Evolutionary conservation across 2,797 vertebrate genomes (phyloP), one percentile per base, ranked within the genome.

Genomic region (Cetoscarus ocellatus): DNA sequence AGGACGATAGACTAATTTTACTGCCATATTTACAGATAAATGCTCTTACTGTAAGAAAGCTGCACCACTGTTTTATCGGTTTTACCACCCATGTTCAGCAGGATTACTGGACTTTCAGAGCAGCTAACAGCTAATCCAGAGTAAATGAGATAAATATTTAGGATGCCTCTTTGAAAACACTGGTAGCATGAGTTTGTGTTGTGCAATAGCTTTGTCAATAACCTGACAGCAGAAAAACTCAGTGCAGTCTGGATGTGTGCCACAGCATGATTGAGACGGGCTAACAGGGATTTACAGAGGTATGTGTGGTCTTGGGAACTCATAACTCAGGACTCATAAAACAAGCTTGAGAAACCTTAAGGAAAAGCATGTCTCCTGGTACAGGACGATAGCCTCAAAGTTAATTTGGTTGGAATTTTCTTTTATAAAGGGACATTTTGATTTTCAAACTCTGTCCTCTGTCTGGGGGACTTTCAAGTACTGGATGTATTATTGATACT

Each of bases 291-390:
- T 88, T 89, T 85, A 59, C 75, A 54, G 77, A 84, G 79, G 79
- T 86, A 86, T 83, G 85, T 87, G 86, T 87, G 86, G 83, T 85
- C 82, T 76, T 74, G 61, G 78, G 70, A 88, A 86, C 74, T 88
- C 80, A 87, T 82, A 89, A 90, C 80, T 62, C 39, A 5, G 61
- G 73, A 80, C 77, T 85, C 83, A 87, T 73, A 78, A 86, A 85
- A 79, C 55, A 66, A 81, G 73, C 77, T 71, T 15, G 40, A 67
- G 67, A 73, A 83, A 70, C 68, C 60, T 75, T 66, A 58, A 75
- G 70, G 59, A 82, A 75, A 74, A 79, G 72, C 70, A 79, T 44
- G 65, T 75, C 56, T 50, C 5, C 66, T 67, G 36, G 57, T 38
- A 36, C 47, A 51, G 65, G 77, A 61, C 27, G 64, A 53, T 7